phyloP scores from a whole-genome alignment of 2,888 invertebrate genomes.

The Eupithecia insigniata region DNA sequence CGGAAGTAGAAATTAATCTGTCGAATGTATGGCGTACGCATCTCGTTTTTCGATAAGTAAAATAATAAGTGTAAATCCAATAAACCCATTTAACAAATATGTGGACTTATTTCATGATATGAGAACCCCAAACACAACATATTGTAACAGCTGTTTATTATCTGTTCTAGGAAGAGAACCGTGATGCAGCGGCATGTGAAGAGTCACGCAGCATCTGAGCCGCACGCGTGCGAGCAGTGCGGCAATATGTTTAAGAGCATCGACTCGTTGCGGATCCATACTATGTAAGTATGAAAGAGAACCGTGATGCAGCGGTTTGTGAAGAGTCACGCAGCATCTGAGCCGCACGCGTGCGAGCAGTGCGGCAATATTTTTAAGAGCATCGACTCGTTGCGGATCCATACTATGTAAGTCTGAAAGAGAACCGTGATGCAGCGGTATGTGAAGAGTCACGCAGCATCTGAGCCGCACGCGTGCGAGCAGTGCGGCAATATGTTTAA shows the following conservation, averaged over 20 bases:
- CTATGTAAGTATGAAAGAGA: constrained; percentile 73
- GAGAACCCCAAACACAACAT: neutral
- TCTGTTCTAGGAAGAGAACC: constrained; percentile 67
- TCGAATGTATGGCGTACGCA: no score
- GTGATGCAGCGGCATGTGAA: constrained; percentile 76
- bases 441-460: constrained; percentile 59
- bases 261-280: constrained; percentile 71
- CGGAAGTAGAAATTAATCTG: no score
- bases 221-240: constrained; percentile 69
- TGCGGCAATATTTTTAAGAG: constrained; percentile 74
- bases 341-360: constrained; percentile 65
- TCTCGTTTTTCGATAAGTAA: no score
- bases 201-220: constrained; percentile 56
- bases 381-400: constrained; percentile 70
- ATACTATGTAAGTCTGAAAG: constrained; percentile 73
- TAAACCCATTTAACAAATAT: no score
- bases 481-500: constrained; percentile 73
- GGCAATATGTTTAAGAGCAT: constrained; percentile 71
- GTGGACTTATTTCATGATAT: no score
- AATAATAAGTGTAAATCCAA: no score
- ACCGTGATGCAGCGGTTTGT: constrained; percentile 79
- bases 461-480: constrained; percentile 65
- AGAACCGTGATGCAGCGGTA: constrained; percentile 79
- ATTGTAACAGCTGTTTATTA: neutral
- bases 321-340: constrained; percentile 55